Conservation (phyloP, 1,140 invertebrate genomes). For the Drosophila eugracilis region DNA sequence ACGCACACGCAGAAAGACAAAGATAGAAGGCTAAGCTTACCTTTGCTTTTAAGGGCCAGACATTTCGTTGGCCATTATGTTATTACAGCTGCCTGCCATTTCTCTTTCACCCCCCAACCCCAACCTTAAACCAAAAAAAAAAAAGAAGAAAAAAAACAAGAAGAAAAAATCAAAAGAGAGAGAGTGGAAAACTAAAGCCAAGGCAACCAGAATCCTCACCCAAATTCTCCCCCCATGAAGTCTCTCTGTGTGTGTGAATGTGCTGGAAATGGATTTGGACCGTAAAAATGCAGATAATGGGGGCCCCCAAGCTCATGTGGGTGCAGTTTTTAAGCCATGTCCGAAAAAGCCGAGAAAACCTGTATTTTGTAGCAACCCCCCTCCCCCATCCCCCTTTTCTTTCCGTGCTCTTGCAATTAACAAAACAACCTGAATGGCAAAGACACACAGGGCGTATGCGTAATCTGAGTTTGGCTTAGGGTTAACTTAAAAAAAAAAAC, state of each 20-base stretch:
- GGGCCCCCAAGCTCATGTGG: slow-evolving; percentile 22
- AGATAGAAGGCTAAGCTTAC: slow-evolving; percentile 30
- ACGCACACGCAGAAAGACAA: neutral
- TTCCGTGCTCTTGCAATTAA: slow-evolving; percentile 45
- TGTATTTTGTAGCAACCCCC: neutral
- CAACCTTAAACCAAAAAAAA: neutral
- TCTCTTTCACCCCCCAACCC: slow-evolving; percentile 17
- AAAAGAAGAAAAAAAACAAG: slow-evolving; percentile 5
- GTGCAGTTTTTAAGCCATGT: slow-evolving; percentile 35
- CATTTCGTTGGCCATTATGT: slow-evolving; percentile 72
- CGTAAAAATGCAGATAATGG: slow-evolving; percentile 80
- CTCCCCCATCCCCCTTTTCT: no score
- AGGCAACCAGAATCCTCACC: slow-evolving; percentile 19
- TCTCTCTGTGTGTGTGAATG: slow-evolving; percentile 18
- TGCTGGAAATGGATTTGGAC: slow-evolving; percentile 75
- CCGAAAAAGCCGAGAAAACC: neutral
- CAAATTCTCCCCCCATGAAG: no score
- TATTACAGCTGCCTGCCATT: slow-evolving; percentile 67
- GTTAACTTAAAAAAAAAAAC: slow-evolving; percentile 16
- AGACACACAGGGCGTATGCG: slow-evolving; percentile 62
- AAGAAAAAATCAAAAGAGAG: neutral
- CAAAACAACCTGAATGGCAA: slow-evolving; percentile 28
- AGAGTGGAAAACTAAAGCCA: slow-evolving; percentile 22
- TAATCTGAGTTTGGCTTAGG: slow-evolving; percentile 37
- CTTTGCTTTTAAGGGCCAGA: slow-evolving; percentile 69